These are phyloP conservation scores for Galerucella pusilla DNA, from an alignment of 2,888 invertebrate genomes.

Conservation along the genomic window DNA sequence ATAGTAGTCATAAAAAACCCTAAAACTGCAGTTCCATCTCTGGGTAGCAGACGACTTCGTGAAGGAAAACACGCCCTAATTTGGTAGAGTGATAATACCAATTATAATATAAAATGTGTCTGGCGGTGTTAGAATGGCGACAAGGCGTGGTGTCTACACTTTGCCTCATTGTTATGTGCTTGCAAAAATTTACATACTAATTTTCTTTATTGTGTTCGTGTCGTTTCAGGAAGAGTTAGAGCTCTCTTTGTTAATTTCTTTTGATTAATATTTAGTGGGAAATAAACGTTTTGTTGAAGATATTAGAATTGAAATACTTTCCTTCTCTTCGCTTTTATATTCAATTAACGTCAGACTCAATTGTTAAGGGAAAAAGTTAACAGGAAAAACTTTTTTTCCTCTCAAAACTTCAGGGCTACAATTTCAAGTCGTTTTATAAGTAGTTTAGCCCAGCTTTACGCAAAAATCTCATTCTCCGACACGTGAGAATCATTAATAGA, in stretches of 20 bases:
- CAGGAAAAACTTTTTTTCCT: too few species aligned
- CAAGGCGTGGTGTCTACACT: conserved; percentile 48
- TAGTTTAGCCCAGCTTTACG: too few species aligned
- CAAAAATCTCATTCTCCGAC: too few species aligned
- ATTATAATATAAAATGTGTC: conserved; percentile 61
- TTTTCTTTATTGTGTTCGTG: conserved; percentile 32
- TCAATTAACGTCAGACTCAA: neutral
- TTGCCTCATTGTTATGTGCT: conserved; percentile 28
- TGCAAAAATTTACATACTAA: conserved; percentile 34
- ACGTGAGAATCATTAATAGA: too few species aligned
- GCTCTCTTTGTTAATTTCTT: conserved; percentile 21
- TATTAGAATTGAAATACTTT: neutral
- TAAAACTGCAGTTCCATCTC: neutral
- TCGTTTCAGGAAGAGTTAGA: conserved; percentile 30
- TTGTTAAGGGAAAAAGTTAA: too few species aligned
- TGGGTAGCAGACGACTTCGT: neutral
- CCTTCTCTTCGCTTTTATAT: neutral
- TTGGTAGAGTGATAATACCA: conserved; percentile 60
- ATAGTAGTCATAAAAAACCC: too few species aligned
- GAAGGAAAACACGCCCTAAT: conserved; percentile 55
- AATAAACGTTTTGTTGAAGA: conserved; percentile 3
- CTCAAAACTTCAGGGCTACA: too few species aligned
- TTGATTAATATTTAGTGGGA: conserved; percentile 24
- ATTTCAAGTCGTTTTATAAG: too few species aligned
- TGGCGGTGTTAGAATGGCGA: conserved; percentile 53